These are phyloP conservation scores for Mercenaria mercenaria DNA, from an alignment of 1,140 invertebrate species.

Conservation along the genomic window DNA sequence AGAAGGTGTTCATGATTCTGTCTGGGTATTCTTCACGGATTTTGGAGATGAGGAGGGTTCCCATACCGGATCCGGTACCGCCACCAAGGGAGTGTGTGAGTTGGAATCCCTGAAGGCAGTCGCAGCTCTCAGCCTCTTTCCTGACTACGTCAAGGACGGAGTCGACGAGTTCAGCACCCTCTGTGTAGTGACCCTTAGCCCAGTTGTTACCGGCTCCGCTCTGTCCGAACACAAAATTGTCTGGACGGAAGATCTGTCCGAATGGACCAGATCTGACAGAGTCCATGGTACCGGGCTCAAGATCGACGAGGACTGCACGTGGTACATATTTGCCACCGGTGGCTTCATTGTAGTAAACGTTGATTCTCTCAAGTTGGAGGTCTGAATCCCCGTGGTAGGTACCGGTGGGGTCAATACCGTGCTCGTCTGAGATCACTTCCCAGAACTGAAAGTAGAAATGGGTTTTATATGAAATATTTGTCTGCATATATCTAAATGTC, in stretches of 20 bases:
- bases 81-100: constrained; percentile 92
- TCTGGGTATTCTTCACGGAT: constrained; percentile 90
- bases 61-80: constrained; percentile 86
- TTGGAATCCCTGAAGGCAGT: constrained; percentile 92
- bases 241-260: constrained; percentile 84
- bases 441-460: constrained; percentile 91
- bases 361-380: constrained; percentile 87
- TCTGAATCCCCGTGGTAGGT: constrained; percentile 87
- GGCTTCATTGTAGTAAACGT: constrained; percentile 87
- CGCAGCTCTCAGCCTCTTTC: constrained; percentile 94
- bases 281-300: constrained; percentile 98
- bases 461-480: neutral
- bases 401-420: constrained; percentile 87
- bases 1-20: constrained; percentile 96
- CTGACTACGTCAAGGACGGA: constrained; percentile 92
- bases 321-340: constrained; percentile 74
- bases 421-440: constrained; percentile 94
- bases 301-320: constrained; percentile 94
- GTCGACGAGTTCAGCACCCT: constrained; percentile 95
- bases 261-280: constrained; percentile 89
- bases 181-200: constrained; percentile 97
- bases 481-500: neutral
- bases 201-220: constrained; percentile 94
- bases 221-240: constrained; percentile 85
- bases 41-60: constrained; percentile 88